Evolutionary conservation across 2,888 invertebrate genomes (phyloP), one percentile per base, ranked within the genome.

Genomic region (Cosmorhoe ocellata): DNA sequence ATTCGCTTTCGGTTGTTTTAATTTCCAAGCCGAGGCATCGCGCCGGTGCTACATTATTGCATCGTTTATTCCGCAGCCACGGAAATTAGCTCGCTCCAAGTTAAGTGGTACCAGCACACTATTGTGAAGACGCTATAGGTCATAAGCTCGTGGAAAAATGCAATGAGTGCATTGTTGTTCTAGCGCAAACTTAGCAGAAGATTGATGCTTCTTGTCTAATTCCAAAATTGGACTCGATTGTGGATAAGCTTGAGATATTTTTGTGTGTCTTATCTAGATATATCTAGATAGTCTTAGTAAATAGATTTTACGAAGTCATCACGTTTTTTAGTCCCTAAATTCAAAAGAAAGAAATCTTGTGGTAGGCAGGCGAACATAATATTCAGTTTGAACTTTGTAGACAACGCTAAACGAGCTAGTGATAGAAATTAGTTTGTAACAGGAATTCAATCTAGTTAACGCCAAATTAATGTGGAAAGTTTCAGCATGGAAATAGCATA

Each of bases 71-170:
- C 54, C 48, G 41, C 56, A 44, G 51, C 40, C 31, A 37, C 51
- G 59, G 57, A 55, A 55, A 53, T 47, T 46, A 57, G 42, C 51
- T 14, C 39, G 24, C 13, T 49, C 31, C 30, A 53, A 53, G 53
- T 45, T 37, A 53, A 48, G 41, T 53, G 40, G 48, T 44, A 24
- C 41, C 18, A 26, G 24, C 38, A 26, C 31, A 47, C 12, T 26
- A 41, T 45, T 41, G 48, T 44, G 26, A 40, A 48, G 53, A 48
- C 14, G 38, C 38, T 34, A 36, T 48, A 48, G 47, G 43, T 39
- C 22, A 48, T 36, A 40, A 44, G 31, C 30, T 37, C 18, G 13
- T 18, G 31, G 39, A 48, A 48, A 40, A 31, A 34, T 30, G 30
- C 22, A 51, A 26, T 26, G 6, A 5, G n/a, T 41, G 41, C 31